phyloP scores from a whole-genome alignment of 2,888 invertebrate species.

The Cryptus armator region DNA sequence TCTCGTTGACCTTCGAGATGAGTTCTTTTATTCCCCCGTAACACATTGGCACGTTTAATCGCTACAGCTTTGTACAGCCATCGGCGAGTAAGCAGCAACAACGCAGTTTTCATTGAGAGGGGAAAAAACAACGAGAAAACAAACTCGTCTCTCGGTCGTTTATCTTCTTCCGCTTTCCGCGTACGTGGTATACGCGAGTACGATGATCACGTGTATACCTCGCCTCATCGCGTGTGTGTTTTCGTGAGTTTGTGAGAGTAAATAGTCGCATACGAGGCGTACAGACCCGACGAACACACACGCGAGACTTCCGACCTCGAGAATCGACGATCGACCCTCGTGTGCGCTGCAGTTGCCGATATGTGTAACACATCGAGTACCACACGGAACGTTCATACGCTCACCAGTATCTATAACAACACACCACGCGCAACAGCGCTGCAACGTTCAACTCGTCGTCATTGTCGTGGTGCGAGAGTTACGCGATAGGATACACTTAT shows the following conservation, averaged over 20 bases:
- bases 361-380: not conserved
- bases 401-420: not conserved
- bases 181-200: constrained; percentile 1
- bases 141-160: constrained; percentile 52
- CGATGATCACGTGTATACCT: not conserved
- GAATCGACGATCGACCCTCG: constrained; percentile 48
- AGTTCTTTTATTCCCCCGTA: constrained; percentile 39
- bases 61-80: not conserved
- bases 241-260: not conserved
- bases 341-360: not conserved
- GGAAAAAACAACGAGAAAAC: constrained; percentile 26
- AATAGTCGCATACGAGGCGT: not conserved
- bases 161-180: constrained; percentile 59
- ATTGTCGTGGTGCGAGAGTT: constrained; percentile 45
- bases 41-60: not conserved
- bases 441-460: constrained; percentile 26
- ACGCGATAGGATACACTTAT: constrained; percentile 14
- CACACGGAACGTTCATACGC: not conserved
- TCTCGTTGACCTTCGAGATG: constrained; percentile 64
- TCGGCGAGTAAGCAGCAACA: not conserved
- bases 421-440: not conserved
- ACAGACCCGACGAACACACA: not conserved
- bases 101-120: constrained; percentile 52
- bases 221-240: not conserved
- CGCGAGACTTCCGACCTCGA: constrained; percentile 28